Evolutionary conservation across 1,140 invertebrate species (phyloP).

Genomic region (Zaprionus nigranus): DNA sequence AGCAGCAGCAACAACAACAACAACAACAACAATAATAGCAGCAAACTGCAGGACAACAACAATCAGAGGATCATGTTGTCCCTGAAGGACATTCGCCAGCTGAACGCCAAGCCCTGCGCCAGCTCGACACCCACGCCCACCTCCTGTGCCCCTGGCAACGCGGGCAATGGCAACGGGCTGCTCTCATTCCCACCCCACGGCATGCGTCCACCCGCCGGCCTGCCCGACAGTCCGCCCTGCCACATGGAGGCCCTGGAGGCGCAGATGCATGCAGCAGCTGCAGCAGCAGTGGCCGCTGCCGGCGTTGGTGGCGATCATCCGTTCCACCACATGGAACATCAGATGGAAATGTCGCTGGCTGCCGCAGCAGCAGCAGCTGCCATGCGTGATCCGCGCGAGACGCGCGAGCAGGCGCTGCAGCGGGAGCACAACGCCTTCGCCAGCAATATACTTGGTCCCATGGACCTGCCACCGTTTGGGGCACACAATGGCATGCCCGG

Average conservation of each 20-base stretch:
- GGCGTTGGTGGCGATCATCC: conserved; percentile 71
- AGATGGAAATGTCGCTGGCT: conserved; percentile 83
- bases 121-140: conserved; percentile 71
- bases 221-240: conserved; percentile 71
- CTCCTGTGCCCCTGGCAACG: conserved; percentile 42
- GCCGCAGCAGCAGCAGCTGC: conserved; percentile 68
- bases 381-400: conserved; percentile 55
- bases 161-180: conserved; percentile 54
- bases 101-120: conserved; percentile 75
- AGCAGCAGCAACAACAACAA: conserved; percentile 50
- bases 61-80: conserved; percentile 83
- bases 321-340: conserved; percentile 83
- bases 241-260: conserved; percentile 80
- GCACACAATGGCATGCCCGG: conserved; percentile 49
- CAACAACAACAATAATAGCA: conserved; percentile 77
- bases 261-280: conserved; percentile 80
- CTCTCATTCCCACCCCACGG: conserved; percentile 66
- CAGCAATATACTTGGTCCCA: conserved; percentile 84
- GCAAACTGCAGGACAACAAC: conserved; percentile 81
- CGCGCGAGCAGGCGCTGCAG: conserved; percentile 70
- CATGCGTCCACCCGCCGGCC: conserved; percentile 60
- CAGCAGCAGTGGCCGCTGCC: conserved; percentile 71
- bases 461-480: conserved; percentile 84
- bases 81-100: conserved; percentile 79
- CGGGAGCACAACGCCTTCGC: conserved; percentile 83